A percentile compares a stretch with the other conserved stretches of the same genome.
Evolutionary conservation across 2,888 invertebrate genomes (phyloP).

Genomic region (Eristalis arbustorum): DNA sequence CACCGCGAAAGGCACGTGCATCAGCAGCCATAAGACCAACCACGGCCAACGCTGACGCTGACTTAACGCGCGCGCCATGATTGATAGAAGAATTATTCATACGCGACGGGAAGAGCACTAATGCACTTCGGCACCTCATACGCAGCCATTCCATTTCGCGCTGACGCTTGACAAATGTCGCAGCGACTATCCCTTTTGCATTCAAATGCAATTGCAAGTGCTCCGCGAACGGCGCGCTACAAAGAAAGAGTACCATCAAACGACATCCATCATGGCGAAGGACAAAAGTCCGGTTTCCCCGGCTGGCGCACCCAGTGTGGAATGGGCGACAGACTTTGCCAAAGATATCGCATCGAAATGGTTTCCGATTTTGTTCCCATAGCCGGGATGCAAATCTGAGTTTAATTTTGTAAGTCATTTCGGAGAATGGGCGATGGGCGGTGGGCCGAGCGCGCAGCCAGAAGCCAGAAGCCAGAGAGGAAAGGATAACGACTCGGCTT

Average conservation of each 20-base stretch:
- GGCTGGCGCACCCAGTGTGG: no score
- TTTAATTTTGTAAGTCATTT: conserved; percentile 16
- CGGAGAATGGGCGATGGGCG: background rate
- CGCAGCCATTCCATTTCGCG: background rate
- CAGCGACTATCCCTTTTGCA: background rate
- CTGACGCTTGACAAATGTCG: conserved; percentile 1
- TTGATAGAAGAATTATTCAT: conserved; percentile 30
- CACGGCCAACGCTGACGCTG: background rate
- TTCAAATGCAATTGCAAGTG: background rate
- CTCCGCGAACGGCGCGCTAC: background rate
- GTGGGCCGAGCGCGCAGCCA: background rate
- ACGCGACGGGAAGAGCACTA: conserved; percentile 9
- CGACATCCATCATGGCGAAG: conserved; percentile 2
- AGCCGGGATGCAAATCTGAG: conserved; percentile 1
- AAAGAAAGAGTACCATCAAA: background rate
- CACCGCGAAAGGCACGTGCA: conserved; percentile 12
- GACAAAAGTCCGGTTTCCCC: background rate
- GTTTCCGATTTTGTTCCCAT: background rate
- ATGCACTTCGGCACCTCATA: conserved; percentile 1
- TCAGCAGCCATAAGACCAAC: no score
- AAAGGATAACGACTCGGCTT: conserved; percentile 7
- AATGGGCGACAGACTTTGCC: no score
- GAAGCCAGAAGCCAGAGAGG: no score
- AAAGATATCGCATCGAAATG: background rate
- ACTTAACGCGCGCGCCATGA: conserved; percentile 3